phyloP scores from a whole-genome alignment of 2,113 vertebrate species.

The Tupaia chinensis region DNA sequence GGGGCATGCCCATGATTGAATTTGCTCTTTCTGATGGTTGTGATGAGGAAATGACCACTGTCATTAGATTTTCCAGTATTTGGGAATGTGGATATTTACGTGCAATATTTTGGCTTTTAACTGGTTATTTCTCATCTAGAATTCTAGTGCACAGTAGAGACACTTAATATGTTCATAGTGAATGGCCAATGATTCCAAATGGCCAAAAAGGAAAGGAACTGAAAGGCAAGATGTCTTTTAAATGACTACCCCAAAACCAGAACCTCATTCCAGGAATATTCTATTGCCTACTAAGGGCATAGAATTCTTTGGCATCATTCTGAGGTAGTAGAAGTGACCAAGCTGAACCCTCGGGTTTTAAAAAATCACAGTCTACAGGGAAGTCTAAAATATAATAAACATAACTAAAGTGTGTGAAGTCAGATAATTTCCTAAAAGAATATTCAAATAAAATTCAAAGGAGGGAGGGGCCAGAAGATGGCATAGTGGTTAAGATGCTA shows the following conservation, averaged over 20 bases:
- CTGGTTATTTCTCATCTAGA: background rate
- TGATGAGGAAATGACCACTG: background rate
- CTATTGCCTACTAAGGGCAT: background rate
- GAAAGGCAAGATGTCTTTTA: background rate
- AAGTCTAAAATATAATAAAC: background rate
- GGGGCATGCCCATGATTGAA: too few species aligned
- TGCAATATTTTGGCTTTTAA: conserved; percentile 37
- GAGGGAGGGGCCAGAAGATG: background rate
- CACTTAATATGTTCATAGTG: background rate
- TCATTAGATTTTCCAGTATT: background rate
- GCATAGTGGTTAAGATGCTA: too few species aligned
- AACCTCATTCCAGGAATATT: conserved; percentile 15
- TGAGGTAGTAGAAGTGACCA: background rate
- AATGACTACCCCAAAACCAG: background rate
- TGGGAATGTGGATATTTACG: background rate
- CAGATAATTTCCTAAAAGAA: background rate
- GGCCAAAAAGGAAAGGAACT: conserved; percentile 9
- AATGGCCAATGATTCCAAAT: conserved; percentile 9
- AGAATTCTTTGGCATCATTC: background rate
- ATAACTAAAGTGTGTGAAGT: background rate
- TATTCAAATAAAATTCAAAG: conserved; percentile 9
- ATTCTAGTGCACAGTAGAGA: background rate
- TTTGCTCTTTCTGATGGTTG: background rate
- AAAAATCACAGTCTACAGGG: background rate
- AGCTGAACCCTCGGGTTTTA: background rate